Conservation (phyloP, 2,113 vertebrate genomes). For the Naja naja region DNA sequence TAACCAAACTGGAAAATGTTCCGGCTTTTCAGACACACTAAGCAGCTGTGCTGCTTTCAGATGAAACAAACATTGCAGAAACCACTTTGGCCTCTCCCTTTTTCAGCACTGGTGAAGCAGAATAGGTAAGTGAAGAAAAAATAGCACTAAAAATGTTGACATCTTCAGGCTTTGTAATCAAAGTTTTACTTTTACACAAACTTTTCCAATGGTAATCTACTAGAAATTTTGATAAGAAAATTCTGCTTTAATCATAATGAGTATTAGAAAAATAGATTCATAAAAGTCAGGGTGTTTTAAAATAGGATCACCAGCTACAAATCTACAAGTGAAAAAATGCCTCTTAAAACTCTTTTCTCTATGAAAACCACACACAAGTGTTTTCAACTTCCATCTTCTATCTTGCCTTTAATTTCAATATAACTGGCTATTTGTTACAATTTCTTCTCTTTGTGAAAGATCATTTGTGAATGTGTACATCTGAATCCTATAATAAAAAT, state of each 20-base stretch:
- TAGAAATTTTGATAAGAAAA: neutral
- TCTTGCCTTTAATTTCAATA: neutral
- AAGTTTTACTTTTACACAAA: neutral
- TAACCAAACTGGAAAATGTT: slow-evolving; percentile 52
- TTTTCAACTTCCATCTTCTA: neutral
- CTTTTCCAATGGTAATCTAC: neutral
- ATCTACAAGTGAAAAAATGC: neutral
- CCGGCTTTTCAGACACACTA: slow-evolving; percentile 49
- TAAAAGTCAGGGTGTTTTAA: neutral
- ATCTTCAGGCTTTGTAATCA: neutral
- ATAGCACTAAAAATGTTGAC: neutral
- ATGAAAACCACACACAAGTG: neutral
- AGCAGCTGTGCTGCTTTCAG: slow-evolving; percentile 24
- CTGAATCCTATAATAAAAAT: neutral
- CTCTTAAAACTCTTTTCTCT: neutral
- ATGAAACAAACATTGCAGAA: neutral
- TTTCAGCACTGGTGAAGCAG: slow-evolving; percentile 15
- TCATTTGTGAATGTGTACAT: neutral
- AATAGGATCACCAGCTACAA: neutral
- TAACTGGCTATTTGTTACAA: neutral
- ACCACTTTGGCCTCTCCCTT: neutral
- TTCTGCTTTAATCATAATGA: neutral
- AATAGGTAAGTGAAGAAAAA: slow-evolving; percentile 55
- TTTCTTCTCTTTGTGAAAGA: neutral
- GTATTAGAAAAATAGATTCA: neutral